Percentiles rank a stretch among this genome's conserved stretches.
Evolutionary conservation across 2,797 vertebrate species (phyloP).

Genomic region (Hemitrygon akajei): DNA sequence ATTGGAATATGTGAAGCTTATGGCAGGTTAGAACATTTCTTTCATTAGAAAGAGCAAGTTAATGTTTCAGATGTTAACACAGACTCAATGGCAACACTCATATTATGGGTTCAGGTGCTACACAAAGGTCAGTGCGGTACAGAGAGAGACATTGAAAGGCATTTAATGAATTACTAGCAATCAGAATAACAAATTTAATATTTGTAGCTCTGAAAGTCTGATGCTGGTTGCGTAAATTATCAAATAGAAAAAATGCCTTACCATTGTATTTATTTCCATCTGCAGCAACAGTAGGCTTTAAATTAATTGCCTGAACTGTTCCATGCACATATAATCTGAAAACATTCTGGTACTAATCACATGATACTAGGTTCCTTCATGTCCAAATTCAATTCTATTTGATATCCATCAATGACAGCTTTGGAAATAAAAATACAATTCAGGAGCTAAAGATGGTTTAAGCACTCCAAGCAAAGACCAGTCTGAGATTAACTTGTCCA

Average conservation of each 20-base stretch:
- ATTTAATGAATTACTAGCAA: not conserved
- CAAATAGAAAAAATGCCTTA: not conserved
- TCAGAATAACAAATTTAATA: not conserved
- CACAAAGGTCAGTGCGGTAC: too few relatives aligned
- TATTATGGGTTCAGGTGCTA: too few relatives aligned
- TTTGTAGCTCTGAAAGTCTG: not conserved
- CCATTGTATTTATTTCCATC: not conserved
- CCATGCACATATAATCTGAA: not conserved
- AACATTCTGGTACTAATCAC: not conserved
- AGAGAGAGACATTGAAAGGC: not conserved
- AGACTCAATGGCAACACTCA: too few relatives aligned
- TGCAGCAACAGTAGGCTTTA: not conserved
- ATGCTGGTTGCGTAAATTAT: not conserved
- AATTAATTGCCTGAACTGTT: not conserved
- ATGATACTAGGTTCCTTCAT: not conserved
- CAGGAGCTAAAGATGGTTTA: not conserved
- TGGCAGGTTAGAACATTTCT: too few relatives aligned
- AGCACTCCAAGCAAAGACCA: not conserved
- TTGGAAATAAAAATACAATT: not conserved
- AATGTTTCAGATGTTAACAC: too few relatives aligned
- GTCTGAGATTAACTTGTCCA: not conserved
- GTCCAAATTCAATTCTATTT: not conserved
- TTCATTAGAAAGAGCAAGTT: too few relatives aligned
- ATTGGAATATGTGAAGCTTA: not conserved
- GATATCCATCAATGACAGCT: not conserved